phyloP scores from a whole-genome alignment of 2,113 vertebrate species.

The Cynoglossus semilaevis region DNA sequence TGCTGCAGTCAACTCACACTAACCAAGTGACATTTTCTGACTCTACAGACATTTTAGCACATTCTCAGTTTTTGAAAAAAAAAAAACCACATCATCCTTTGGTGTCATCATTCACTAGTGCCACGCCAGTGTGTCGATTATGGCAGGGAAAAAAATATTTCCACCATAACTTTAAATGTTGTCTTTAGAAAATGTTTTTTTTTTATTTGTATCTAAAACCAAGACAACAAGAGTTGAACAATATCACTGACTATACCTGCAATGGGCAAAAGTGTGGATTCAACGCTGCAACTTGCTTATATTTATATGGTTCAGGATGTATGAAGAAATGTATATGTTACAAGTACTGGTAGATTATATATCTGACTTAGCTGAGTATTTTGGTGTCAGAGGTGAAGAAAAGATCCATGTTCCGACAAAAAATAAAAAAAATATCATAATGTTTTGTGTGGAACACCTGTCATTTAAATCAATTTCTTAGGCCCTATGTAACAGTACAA shows the following conservation, averaged over 20 bases:
- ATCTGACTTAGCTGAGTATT: background rate
- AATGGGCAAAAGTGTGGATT: background rate
- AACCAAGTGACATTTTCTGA: slow-evolving; percentile 11
- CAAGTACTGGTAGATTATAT: background rate
- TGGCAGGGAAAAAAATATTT: no score
- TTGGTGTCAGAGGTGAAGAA: no score
- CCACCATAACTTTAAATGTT: background rate
- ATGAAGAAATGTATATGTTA: background rate
- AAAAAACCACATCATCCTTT: slow-evolving; percentile 10
- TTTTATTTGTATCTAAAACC: slow-evolving; percentile 7
- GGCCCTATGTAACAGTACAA: no score
- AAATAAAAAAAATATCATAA: no score
- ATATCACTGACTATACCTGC: slow-evolving; percentile 4
- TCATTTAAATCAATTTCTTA: no score
- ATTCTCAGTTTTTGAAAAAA: no score
- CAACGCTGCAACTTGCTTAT: slow-evolving; percentile 14
- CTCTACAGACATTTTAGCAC: background rate
- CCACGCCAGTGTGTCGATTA: background rate
- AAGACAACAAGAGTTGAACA: background rate
- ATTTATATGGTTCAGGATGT: slow-evolving; percentile 2
- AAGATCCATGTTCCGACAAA: no score
- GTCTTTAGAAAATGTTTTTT: slow-evolving; percentile 20
- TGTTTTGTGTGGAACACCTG: no score
- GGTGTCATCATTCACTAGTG: slow-evolving; percentile 2
- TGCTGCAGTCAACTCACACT: slow-evolving; percentile 17